phyloP scores from a whole-genome alignment of 2,113 vertebrate species.

The Lipophrys pholis region DNA sequence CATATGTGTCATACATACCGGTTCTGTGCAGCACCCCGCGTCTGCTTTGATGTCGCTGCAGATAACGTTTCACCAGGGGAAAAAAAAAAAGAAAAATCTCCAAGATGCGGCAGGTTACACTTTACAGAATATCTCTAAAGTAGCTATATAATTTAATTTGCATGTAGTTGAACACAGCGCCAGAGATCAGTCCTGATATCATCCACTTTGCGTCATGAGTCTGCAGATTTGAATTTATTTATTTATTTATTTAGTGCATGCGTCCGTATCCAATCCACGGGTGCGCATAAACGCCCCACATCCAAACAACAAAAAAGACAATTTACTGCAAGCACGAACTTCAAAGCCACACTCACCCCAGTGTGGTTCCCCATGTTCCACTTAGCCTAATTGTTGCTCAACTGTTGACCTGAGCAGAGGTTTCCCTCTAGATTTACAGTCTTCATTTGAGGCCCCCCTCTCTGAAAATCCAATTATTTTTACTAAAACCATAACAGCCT shows the following conservation, averaged over 20 bases:
- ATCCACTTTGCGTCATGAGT: background rate
- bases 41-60: conserved; percentile 70
- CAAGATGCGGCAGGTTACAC: too few species aligned
- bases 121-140: too few species aligned
- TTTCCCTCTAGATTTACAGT: conserved; percentile 54
- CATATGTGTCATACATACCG: conserved; percentile 42
- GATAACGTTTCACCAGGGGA: conserved; percentile 27
- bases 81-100: too few species aligned
- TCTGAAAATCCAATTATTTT: conserved; percentile 66
- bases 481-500: conserved; percentile 54
- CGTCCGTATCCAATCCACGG: conserved; percentile 27
- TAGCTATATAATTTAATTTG: too few species aligned
- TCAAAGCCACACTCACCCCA: too few species aligned
- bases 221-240: conserved; percentile 35
- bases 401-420: conserved; percentile 32
- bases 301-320: background rate
- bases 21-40: conserved; percentile 40
- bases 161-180: background rate
- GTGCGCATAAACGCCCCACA: conserved; percentile 27
- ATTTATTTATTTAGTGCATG: too few species aligned
- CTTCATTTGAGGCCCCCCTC: conserved; percentile 42
- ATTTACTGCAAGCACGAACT: background rate
- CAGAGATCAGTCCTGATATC: background rate
- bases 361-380: background rate
- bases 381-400: conserved; percentile 42